Percentiles rank a stretch among this genome's conserved stretches.
phyloP scores from a whole-genome alignment of 2,113 vertebrate species.

The Crypturellus undulatus region DNA sequence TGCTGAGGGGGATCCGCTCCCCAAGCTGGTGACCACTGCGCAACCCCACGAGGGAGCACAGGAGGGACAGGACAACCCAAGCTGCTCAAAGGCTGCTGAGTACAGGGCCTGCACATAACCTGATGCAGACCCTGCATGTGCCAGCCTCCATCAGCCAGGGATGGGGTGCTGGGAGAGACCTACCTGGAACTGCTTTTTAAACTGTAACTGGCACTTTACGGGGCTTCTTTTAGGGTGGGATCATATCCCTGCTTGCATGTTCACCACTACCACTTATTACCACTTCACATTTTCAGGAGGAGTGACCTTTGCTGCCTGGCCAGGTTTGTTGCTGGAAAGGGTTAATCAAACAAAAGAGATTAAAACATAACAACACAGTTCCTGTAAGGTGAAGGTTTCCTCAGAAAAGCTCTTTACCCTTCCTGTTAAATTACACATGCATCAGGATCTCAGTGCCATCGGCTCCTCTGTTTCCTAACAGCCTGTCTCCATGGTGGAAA shows the following conservation, averaged over 20 bases:
- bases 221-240: neutral
- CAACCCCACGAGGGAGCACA: neutral
- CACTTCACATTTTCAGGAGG: neutral
- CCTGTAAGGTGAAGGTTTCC: neutral
- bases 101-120: neutral
- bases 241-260: neutral
- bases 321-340: neutral
- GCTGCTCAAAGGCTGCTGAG: neutral
- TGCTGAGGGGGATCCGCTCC: neutral
- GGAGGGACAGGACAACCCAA: neutral
- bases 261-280: neutral
- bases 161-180: neutral
- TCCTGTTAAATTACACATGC: neutral
- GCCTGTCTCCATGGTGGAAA: neutral
- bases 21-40: neutral
- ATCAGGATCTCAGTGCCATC: neutral
- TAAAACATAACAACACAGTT: neutral
- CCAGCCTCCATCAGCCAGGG: neutral
- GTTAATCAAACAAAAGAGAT: neutral
- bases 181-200: neutral
- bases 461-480: neutral
- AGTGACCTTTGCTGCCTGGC: neutral
- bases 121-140: accelerated
- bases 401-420: neutral
- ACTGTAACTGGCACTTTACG: neutral